These are phyloP conservation scores for Caenorhabditis sp. DNA, from an alignment of 2,888 invertebrate genomes.

Conservation along the genomic window DNA sequence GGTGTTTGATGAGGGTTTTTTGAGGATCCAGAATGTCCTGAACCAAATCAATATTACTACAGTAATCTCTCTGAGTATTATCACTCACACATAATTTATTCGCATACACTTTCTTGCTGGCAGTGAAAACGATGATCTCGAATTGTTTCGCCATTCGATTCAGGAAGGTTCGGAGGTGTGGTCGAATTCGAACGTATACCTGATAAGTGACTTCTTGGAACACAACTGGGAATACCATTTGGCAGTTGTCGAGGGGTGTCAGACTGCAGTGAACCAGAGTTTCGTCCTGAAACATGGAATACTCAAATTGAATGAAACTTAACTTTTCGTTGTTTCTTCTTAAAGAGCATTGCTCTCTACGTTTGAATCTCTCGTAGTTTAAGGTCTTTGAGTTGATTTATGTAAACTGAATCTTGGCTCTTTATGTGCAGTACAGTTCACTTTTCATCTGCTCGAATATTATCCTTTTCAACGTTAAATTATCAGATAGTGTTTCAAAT, in stretches of 20 bases:
- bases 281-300: slow-evolving; percentile 91
- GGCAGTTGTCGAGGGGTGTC: slow-evolving; percentile 93
- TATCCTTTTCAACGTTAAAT: no score
- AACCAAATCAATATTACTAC: background rate
- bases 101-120: slow-evolving; percentile 95
- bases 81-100: slow-evolving; percentile 88
- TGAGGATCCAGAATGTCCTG: slow-evolving; percentile 92
- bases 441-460: no score
- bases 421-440: no score
- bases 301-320: no score
- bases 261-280: slow-evolving; percentile 96
- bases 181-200: slow-evolving; percentile 92
- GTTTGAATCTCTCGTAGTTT: no score
- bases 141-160: slow-evolving; percentile 91
- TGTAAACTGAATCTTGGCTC: no score
- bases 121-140: slow-evolving; percentile 96
- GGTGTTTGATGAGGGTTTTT: slow-evolving; percentile 91
- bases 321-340: no score
- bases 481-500: no score
- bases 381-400: no score
- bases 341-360: no score
- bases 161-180: slow-evolving; percentile 93
- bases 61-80: no score
- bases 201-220: slow-evolving; percentile 94
- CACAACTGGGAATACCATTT: slow-evolving; percentile 93